Evolutionary conservation across 2,113 vertebrate genomes (phyloP), one percentile per base, ranked within the genome.

Genomic region (Atractosteus spatula): DNA sequence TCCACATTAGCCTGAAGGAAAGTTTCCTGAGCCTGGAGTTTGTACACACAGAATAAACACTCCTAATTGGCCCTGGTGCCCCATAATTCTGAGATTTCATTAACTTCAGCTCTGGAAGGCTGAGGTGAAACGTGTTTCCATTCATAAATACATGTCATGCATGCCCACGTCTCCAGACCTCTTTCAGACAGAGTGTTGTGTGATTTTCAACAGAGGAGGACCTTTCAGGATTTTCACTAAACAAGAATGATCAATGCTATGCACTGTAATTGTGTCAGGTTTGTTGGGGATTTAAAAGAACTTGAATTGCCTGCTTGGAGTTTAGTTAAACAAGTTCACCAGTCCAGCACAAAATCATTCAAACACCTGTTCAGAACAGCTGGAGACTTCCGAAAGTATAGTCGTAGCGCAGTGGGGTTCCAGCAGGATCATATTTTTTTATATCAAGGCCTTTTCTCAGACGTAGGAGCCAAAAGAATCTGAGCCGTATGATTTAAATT

Each of bases 51-150:
- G 88, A 93, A 90, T 94, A 92, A 94, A 94, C 92, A 94, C 88
- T 87, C 88, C 89, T 97, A 96, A 96, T 95, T 96, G 94, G 91
- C 87, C 88, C 89, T 94, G 95, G 96, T 95, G 94, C 95, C 95
- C 93, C 92, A 84, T 90, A 91, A 93, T 91, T 94, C 95, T 91
- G 89, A 83, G 90, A 88, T 91, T 91, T 90, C 85, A 87, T 82
- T 87, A 75, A 83, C 89, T 80, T 66, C 56, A 91, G 84, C 89
- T 91, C 88, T 82, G 86, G 89, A 90, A 93, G 92, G 87, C 82
- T 77, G 89, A 92, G 92, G 89, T 75, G 12, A 87, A 87, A 90
- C 68, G 76, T 87, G 84, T 84, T 90, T 90, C 87, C 89, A 87
- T 89, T 91, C 86, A 83, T 77, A 85, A 89, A 89, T 71, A 82